phyloP scores from a whole-genome alignment of 2,888 invertebrate genomes.

The Yponomeuta cagnagella region DNA sequence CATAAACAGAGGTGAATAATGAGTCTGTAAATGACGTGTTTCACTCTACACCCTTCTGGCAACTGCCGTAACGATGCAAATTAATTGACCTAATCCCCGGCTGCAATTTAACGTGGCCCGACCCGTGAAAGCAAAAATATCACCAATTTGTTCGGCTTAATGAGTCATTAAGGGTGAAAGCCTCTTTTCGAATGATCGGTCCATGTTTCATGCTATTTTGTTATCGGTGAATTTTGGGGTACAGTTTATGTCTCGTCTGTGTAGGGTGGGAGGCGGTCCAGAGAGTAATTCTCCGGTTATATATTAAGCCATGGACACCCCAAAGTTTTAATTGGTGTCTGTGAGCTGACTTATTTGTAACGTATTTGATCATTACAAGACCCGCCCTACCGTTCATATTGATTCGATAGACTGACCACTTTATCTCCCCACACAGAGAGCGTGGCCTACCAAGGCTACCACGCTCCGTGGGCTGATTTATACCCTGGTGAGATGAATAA shows the following conservation, averaged over 20 bases:
- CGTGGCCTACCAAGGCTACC: no score
- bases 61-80: background rate
- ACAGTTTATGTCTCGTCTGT: background rate
- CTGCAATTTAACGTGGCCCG: background rate
- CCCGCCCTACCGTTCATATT: no score
- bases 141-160: constrained; percentile 1
- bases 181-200: background rate
- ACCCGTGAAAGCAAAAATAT: background rate
- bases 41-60: background rate
- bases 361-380: no score
- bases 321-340: no score
- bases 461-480: no score
- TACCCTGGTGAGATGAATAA: no score
- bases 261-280: no score
- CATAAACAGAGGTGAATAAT: background rate
- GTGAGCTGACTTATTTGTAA: no score
- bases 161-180: background rate
- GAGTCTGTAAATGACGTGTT: background rate
- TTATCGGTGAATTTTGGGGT: background rate
- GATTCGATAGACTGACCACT: no score
- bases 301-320: no score
- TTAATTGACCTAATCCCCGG: background rate
- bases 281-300: no score
- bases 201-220: background rate
- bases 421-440: no score